Conservation (phyloP, 2,113 vertebrate genomes). For the Ornithorhynchus anatinus region DNA sequence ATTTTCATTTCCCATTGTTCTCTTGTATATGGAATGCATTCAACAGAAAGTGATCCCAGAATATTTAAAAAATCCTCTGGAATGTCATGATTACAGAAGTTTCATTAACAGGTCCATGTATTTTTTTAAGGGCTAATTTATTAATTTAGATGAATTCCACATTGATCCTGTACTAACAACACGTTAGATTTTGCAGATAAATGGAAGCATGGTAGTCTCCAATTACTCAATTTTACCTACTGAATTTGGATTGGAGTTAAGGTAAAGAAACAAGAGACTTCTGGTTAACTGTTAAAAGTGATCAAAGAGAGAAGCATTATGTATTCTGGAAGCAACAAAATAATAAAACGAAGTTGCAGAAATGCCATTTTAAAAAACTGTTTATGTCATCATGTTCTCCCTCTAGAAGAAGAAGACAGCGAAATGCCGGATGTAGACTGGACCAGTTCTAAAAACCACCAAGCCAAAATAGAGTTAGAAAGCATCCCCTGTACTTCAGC, state of each 20-base stretch:
- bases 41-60: neutral
- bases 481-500: neutral
- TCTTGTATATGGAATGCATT: neutral
- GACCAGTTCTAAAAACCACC: neutral
- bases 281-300: no score
- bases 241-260: no score
- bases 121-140: no score
- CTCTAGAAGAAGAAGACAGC: constrained; percentile 25
- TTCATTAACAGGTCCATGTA: neutral
- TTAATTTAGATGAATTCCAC: neutral
- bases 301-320: neutral
- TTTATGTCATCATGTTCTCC: neutral
- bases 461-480: neutral
- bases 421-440: neutral
- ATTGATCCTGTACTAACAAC: neutral
- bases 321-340: neutral
- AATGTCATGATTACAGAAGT: neutral
- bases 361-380: neutral
- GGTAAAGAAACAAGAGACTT: fast-evolving
- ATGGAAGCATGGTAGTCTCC: neutral
- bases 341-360: neutral
- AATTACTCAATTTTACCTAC: no score
- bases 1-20: neutral
- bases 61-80: neutral
- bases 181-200: neutral